phyloP scores from a whole-genome alignment of 2,888 invertebrate genomes.

The Cinara cedri region DNA sequence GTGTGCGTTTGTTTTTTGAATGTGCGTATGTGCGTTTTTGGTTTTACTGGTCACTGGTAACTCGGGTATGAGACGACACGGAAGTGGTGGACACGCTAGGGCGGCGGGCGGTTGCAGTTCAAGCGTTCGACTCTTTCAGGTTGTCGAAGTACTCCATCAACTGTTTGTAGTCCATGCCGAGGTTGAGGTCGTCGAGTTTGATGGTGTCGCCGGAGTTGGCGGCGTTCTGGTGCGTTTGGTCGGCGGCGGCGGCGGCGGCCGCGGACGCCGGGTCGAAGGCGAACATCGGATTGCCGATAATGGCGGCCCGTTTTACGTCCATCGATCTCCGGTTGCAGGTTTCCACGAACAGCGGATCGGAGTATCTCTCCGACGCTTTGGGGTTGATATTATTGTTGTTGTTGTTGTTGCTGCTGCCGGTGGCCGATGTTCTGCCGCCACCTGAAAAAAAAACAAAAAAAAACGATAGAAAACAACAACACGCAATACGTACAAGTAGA shows the following conservation, averaged over 20 bases:
- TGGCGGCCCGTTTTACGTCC: constrained; percentile 59
- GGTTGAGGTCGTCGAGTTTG: constrained; percentile 78
- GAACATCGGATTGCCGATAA: constrained; percentile 73
- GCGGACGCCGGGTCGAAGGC: constrained; percentile 64
- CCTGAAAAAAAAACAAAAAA: background rate
- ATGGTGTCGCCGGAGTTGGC: constrained; percentile 67
- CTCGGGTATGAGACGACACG: background rate
- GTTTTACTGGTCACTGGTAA: constrained; percentile 20
- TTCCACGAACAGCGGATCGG: constrained; percentile 61
- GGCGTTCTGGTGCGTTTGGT: constrained; percentile 12
- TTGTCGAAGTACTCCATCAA: constrained; percentile 98
- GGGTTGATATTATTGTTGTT: too few relatives aligned
- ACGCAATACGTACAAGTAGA: background rate
- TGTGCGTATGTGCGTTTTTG: background rate
- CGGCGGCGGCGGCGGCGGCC: constrained; percentile 40
- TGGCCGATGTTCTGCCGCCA: constrained; percentile 10
- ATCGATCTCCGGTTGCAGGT: constrained; percentile 59
- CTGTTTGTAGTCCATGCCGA: constrained; percentile 95
- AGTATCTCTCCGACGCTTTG: constrained; percentile 59
- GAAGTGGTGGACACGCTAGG: background rate
- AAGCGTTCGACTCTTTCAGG: constrained; percentile 81
- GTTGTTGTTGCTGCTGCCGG: background rate
- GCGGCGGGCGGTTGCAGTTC: constrained; percentile 3
- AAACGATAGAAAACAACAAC: background rate
- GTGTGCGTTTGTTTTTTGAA: background rate